Evolutionary conservation across 2,888 invertebrate species (phyloP).

Genomic region (Rotaria socialis): DNA sequence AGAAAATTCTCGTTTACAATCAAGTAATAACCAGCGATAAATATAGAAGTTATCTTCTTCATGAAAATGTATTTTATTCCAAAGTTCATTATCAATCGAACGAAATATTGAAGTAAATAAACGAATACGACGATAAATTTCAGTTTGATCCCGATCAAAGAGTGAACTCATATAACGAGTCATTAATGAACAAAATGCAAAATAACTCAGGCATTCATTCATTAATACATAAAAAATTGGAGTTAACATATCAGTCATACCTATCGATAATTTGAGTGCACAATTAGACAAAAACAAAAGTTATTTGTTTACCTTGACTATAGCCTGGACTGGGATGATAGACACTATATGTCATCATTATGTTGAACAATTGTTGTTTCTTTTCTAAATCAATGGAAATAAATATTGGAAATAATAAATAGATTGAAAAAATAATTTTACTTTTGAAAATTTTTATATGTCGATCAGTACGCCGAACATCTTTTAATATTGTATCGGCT

Average conservation of each 20-base stretch:
- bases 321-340: slow-evolving; percentile 91
- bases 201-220: slow-evolving; percentile 90
- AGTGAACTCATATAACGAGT: slow-evolving; percentile 13
- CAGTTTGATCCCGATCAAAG: neutral
- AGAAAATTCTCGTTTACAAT: slow-evolving; percentile 86
- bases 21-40: slow-evolving; percentile 91
- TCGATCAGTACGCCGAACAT: slow-evolving; percentile 86
- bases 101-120: neutral
- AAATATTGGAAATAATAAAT: neutral
- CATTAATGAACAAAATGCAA: slow-evolving; percentile 90
- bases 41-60: slow-evolving; percentile 71
- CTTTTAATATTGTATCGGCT: slow-evolving; percentile 90
- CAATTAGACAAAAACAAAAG: neutral
- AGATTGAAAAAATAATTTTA: neutral
- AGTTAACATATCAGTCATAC: slow-evolving; percentile 94
- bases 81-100: slow-evolving; percentile 18
- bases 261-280: slow-evolving; percentile 54
- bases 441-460: slow-evolving; percentile 81
- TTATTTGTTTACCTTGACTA: slow-evolving; percentile 66
- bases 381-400: slow-evolving; percentile 79
- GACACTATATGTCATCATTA: slow-evolving; percentile 88
- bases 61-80: slow-evolving; percentile 47
- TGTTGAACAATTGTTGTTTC: slow-evolving; percentile 78
- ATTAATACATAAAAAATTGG: slow-evolving; percentile 91
- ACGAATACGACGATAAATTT: neutral